phyloP scores from a whole-genome alignment of 2,113 vertebrate genomes.

The Myotis brandtii region DNA sequence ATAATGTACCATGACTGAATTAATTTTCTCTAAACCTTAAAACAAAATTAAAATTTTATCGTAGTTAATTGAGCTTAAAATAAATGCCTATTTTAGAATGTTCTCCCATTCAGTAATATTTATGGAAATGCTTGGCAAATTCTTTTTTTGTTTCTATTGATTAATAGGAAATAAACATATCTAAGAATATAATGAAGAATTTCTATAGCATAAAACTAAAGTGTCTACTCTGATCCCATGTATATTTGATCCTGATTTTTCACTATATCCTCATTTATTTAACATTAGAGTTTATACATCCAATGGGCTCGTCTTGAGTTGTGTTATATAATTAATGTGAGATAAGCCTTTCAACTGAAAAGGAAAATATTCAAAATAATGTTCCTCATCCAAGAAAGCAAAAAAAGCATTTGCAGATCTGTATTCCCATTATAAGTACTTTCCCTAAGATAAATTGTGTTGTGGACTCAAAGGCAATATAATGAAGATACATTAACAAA shows the following conservation, averaged over 20 bases:
- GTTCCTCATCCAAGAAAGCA: neutral
- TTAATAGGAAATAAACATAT: constrained; percentile 39
- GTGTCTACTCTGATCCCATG: neutral
- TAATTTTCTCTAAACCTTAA: constrained; percentile 71
- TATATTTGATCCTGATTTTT: constrained; percentile 27
- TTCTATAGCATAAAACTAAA: constrained; percentile 20
- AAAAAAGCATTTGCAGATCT: neutral
- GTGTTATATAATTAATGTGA: constrained; percentile 4
- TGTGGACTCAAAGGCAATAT: neutral
- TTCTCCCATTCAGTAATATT: constrained; percentile 53
- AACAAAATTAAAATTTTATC: constrained; percentile 67
- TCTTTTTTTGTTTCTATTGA: constrained; percentile 43
- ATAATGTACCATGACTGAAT: constrained; percentile 64
- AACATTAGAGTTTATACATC: neutral
- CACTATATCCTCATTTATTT: neutral
- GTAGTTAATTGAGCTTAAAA: constrained; percentile 68
- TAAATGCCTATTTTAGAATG: constrained; percentile 51
- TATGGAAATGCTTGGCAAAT: constrained; percentile 35
- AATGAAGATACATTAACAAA: neutral
- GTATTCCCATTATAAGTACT: neutral
- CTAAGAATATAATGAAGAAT: neutral
- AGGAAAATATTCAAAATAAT: constrained; percentile 43
- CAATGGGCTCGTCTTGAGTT: neutral
- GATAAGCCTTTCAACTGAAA: constrained; percentile 35
- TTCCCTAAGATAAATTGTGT: constrained; percentile 15